These are phyloP conservation scores for Hypercompe scribonia DNA, from an alignment of 2,888 invertebrate genomes.

Conservation along the genomic window DNA sequence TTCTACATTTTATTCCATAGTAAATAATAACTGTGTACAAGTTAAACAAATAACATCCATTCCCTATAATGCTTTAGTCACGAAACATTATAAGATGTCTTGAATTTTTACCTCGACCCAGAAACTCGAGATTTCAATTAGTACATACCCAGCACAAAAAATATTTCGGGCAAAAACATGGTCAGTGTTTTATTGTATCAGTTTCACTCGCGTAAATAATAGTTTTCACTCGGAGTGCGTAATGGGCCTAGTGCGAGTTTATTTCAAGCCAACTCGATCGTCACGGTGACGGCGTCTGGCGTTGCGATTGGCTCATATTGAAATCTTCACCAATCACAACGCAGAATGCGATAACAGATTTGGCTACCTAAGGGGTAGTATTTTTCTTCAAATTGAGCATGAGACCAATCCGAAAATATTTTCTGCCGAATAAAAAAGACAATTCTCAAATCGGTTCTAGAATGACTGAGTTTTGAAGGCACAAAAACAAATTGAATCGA, in stretches of 20 bases:
- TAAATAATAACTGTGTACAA: background rate
- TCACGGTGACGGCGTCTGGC: background rate
- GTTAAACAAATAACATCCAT: background rate
- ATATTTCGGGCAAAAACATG: background rate
- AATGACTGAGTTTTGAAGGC: too few relatives aligned
- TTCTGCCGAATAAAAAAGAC: too few relatives aligned
- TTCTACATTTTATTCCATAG: background rate
- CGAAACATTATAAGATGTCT: slow-evolving; percentile 19
- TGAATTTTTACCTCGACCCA: slow-evolving; percentile 35
- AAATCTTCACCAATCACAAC: background rate
- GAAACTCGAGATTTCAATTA: slow-evolving; percentile 21
- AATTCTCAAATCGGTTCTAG: too few relatives aligned
- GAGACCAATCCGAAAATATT: background rate
- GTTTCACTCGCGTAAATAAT: background rate
- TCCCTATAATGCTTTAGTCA: slow-evolving; percentile 6
- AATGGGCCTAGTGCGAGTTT: background rate
- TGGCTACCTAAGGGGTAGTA: too few relatives aligned
- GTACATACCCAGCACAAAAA: background rate
- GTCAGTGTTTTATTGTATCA: background rate
- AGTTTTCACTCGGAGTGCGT: background rate
- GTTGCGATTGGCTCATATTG: background rate
- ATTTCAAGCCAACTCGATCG: background rate
- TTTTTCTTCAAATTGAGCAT: too few relatives aligned
- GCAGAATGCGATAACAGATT: background rate
- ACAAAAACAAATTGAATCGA: too few relatives aligned